phyloP scores from a whole-genome alignment of 2,797 vertebrate genomes.

The Argya squamiceps region DNA sequence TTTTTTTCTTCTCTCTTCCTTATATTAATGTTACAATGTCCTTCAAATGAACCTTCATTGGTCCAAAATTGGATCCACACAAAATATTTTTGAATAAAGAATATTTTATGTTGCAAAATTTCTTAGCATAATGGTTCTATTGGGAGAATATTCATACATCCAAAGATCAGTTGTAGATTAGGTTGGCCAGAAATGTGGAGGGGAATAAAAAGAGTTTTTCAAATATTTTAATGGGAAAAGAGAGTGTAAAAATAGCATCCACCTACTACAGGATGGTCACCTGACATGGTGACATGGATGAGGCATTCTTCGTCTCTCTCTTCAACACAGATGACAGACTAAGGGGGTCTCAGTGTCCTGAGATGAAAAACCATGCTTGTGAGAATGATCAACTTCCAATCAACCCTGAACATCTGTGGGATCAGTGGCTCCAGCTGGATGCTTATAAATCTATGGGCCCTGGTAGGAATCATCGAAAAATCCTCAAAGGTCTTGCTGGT shows the following conservation, averaged over 20 bases:
- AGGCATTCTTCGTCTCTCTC: neutral
- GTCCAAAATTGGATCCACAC: neutral
- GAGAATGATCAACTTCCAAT: neutral
- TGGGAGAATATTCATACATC: neutral
- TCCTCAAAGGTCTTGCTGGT: neutral
- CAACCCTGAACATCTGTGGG: neutral
- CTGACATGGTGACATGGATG: too few species aligned
- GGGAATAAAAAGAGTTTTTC: neutral
- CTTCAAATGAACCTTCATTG: neutral
- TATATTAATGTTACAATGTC: neutral
- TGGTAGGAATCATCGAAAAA: neutral
- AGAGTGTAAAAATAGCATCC: neutral
- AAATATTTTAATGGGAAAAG: neutral
- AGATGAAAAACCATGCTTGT: neutral
- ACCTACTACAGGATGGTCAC: too few species aligned
- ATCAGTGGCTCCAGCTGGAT: neutral
- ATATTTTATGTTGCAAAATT: neutral
- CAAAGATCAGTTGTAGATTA: neutral
- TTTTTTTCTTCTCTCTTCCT: neutral
- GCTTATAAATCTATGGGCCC: neutral
- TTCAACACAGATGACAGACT: neutral
- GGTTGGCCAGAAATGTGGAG: neutral
- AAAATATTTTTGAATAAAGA: neutral
- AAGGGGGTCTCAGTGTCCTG: neutral
- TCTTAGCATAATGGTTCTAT: neutral